Evolutionary conservation across 1,140 invertebrate species (phyloP).

Genomic region (Drosophila punjabiensis): DNA sequence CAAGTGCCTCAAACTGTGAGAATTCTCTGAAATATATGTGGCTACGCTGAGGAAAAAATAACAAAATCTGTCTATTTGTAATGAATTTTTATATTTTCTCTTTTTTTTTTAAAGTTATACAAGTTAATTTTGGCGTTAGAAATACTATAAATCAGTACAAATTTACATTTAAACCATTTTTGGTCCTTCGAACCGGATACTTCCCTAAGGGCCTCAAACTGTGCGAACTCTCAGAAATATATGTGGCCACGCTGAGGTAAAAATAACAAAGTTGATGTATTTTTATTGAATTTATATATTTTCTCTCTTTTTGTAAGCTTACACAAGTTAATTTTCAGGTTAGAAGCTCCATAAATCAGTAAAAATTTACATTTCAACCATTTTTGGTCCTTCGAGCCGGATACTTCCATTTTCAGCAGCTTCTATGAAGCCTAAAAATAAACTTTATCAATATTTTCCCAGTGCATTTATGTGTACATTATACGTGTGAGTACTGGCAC

Average conservation of each 20-base stretch:
- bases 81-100: background rate
- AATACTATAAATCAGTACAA: too few species aligned
- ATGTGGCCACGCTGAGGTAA: background rate
- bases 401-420: background rate
- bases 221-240: slow-evolving; percentile 16
- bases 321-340: too few species aligned
- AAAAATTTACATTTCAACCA: background rate
- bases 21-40: slow-evolving; percentile 21
- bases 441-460: background rate
- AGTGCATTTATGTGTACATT: slow-evolving; percentile 2
- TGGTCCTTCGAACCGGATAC: background rate
- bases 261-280: background rate
- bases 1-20: slow-evolving; percentile 35
- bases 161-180: background rate
- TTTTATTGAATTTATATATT: background rate
- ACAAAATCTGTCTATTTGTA: background rate
- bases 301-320: background rate
- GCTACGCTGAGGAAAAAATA: background rate
- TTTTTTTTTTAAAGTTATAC: too few species aligned
- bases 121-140: too few species aligned
- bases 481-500: slow-evolving; percentile 1
- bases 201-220: slow-evolving; percentile 33
- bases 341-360: too few species aligned
- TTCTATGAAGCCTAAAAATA: background rate
- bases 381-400: background rate